Conservation (phyloP, 2,888 invertebrate species). For the Schizotus pectinicornis region DNA sequence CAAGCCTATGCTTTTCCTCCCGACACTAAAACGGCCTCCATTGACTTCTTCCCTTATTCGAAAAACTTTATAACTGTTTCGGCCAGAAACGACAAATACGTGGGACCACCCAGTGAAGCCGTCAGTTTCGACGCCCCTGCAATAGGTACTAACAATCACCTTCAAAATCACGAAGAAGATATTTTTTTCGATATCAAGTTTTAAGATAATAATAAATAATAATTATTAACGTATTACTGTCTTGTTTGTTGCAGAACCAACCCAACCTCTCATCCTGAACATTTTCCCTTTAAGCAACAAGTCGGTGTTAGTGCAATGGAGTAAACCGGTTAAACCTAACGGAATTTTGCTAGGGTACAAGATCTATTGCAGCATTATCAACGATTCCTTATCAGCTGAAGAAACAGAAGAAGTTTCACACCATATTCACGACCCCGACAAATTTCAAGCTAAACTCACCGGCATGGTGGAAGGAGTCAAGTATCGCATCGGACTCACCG, state of each 20-base stretch:
- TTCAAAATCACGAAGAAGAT: constrained; percentile 11
- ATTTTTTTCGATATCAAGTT: constrained; percentile 9
- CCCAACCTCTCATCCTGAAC: constrained; percentile 44
- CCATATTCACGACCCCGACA: constrained; percentile 41
- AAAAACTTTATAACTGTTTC: constrained; percentile 50
- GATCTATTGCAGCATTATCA: constrained; percentile 45
- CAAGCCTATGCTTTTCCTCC: constrained; percentile 49
- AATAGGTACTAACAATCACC: constrained; percentile 40
- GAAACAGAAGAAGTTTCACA: constrained; percentile 12
- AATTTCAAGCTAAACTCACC: constrained; percentile 47
- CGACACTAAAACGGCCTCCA: constrained; percentile 42
- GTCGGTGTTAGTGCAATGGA: constrained; percentile 48
- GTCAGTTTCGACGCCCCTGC: constrained; percentile 50
- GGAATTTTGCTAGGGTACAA: constrained; percentile 49
- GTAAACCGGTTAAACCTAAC: constrained; percentile 46
- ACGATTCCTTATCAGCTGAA: constrained; percentile 24
- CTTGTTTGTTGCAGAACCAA: constrained; percentile 41
- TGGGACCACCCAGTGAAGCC: constrained; percentile 49
- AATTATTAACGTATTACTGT: constrained; percentile 12
- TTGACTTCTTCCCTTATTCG: constrained; percentile 50
- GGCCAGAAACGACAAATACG: constrained; percentile 49
- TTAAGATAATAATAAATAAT: not conserved
- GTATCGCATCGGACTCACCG: constrained; percentile 45
- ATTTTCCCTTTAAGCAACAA: constrained; percentile 43
- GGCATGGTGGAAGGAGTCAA: constrained; percentile 42